Evolutionary conservation across 2,113 vertebrate genomes (phyloP), one percentile per base, ranked within the genome.

Genomic region (Trachemys scripta): DNA sequence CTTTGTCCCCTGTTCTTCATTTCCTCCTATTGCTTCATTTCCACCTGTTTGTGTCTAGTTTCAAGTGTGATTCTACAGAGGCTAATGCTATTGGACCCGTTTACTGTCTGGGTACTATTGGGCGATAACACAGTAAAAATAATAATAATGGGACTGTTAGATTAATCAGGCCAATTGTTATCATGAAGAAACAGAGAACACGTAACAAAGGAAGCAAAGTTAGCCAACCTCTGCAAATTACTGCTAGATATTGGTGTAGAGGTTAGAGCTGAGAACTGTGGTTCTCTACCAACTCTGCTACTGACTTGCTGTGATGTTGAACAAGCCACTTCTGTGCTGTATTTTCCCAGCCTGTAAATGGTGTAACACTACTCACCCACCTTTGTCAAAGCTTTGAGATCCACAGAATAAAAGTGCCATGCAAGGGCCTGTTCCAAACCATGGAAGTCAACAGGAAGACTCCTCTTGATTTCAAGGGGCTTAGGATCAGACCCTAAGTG

Each of bases 401-500:
- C 19, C 45, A 84, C 54, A 50, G 59, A 45, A 59, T 54, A 51
- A 38, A 91, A 8, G 4, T 89, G 80, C 35, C 19, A 31, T 10
- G 25, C 25, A 47, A 25, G 25, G 16, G 62, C 20, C 50, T 57
- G 3, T 42, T 90, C 25, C 56, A 31, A 88, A 45, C 50, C 50
- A 45, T 17, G 45, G 62, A 84, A 83, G 27, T 31, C 24, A 62
- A 65, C 29, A 65, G 49, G 17, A 84, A 80, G 42, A 85, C 45
- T 47, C 45, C 24, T 24, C 22, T 75, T 16, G 16, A 25, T 87
- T 83, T 83, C 42, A 47, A 11, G 80, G 22, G 5, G 9, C 53
- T 93, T 94, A 81, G 95, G 25, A 79, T 93, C 85, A 81, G 16
- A 80, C 2, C 50, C 38, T 88, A 81, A 94, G 72, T 17, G 3